These are phyloP conservation scores for Hipparchia sbordonii DNA, from an alignment of 2,888 invertebrate genomes.

Conservation along the genomic window DNA sequence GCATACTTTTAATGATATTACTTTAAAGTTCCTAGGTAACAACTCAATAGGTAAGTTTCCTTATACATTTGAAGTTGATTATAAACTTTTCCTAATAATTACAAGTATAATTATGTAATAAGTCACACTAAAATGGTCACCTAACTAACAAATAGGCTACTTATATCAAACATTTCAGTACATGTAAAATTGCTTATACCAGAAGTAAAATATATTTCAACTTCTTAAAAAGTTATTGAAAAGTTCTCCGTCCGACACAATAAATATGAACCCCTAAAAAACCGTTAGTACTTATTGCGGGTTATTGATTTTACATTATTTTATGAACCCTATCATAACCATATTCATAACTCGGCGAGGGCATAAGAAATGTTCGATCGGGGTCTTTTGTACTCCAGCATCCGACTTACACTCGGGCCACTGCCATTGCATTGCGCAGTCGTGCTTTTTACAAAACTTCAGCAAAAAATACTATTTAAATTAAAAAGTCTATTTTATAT, in stretches of 20 bases:
- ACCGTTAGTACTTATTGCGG: slow-evolving; percentile 22
- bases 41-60: slow-evolving; percentile 30
- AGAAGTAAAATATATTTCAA: background rate
- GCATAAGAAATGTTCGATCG: slow-evolving; percentile 58
- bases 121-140: background rate
- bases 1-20: slow-evolving; percentile 25
- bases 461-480: slow-evolving; percentile 45
- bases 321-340: slow-evolving; percentile 65
- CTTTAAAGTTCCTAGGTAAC: background rate
- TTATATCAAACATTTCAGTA: background rate
- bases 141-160: background rate
- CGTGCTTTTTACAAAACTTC: slow-evolving; percentile 60
- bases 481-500: slow-evolving; percentile 58
- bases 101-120: background rate
- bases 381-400: slow-evolving; percentile 69
- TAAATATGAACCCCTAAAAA: slow-evolving; percentile 8
- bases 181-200: background rate
- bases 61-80: background rate
- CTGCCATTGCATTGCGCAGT: slow-evolving; percentile 66
- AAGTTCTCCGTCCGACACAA: background rate
- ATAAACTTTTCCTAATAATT: background rate
- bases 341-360: slow-evolving; percentile 56
- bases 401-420: slow-evolving; percentile 68
- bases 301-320: slow-evolving; percentile 68
- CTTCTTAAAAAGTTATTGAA: slow-evolving; percentile 1